These are phyloP conservation scores for Ataeniobius toweri DNA, from an alignment of 2,797 vertebrate species.

Conservation along the genomic window DNA sequence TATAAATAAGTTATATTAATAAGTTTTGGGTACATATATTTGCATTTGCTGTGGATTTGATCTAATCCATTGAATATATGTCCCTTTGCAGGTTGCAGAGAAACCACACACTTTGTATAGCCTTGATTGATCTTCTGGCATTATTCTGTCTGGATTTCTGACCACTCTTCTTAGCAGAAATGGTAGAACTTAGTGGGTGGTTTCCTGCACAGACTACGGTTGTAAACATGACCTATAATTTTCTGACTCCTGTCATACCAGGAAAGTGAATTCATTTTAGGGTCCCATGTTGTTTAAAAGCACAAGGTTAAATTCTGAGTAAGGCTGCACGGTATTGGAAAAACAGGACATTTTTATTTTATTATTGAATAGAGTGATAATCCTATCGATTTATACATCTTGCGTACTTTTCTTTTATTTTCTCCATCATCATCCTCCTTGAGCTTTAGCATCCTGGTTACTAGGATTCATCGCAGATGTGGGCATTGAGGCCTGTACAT, in stretches of 20 bases:
- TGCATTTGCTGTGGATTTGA: background rate
- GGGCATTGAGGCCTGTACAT: background rate
- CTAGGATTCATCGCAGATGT: background rate
- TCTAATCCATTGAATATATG: background rate
- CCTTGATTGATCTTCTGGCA: too few species aligned
- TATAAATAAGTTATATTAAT: background rate
- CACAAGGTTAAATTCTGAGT: background rate
- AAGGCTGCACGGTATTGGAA: too few species aligned
- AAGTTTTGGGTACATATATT: background rate
- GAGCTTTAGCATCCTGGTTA: background rate
- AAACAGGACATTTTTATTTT: too few species aligned
- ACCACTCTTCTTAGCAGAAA: too few species aligned
- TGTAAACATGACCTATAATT: background rate
- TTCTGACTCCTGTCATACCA: background rate
- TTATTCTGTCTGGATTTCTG: too few species aligned
- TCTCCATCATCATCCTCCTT: too few species aligned
- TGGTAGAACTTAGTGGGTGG: background rate
- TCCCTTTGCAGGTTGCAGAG: too few species aligned
- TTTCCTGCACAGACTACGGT: background rate
- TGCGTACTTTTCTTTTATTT: too few species aligned
- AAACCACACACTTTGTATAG: too few species aligned
- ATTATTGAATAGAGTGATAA: too few species aligned
- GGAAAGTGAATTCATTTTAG: background rate
- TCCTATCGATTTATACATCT: too few species aligned
- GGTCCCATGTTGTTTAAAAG: background rate